Base-by-base conservation (phyloP, 2,797 vertebrate species). In the Karalla daura region DNA sequence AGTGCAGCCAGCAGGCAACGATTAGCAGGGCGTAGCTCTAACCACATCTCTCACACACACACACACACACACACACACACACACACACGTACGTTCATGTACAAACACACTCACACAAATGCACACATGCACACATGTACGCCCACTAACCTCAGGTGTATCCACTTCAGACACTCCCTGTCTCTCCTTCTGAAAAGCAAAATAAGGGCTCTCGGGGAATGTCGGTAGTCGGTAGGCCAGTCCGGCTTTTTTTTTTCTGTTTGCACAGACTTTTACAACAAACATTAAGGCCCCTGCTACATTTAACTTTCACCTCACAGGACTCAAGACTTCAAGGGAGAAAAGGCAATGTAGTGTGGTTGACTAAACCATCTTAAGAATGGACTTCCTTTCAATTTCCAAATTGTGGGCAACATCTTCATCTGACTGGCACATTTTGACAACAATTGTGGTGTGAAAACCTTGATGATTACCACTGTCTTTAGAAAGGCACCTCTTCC, bases 11-110 rank as follows among this genome's bases (percentile, higher is more conserved):
- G 84, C 81, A 92, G 90, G 90, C 89, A 93, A 86, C 80, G 81
- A 91, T 91, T 93, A 91, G 87, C 84, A 78, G 90, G 91, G 91
- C 79, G 91, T 91, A 83, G 87, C 89, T 89, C 76, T 65, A 85
- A 90, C 89, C 92, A 91, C 91, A 91, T 89, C 83, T 88, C 85
- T 86, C 51, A 45, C 79, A 73, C 37, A 63, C 71, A 78, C 84
- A 69, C 83, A 75, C 60, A 70, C 44, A 46, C 68, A 70, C 55
- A 46, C 50, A 67, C 71, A 81, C 53, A 70, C 41, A 70, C 66
- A 77, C 73, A 47, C 51, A 60, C 54, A 21, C 47, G 70, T 53
- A 58, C 60, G 63, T 46, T 50, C 68, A 70, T 58, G 49, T 52
- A 67, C 71, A 81, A 55, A 70, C 41, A 70, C 66, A 77, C 73